These are phyloP conservation scores for Oncopodura yosiiana DNA, from an alignment of 1,140 invertebrate genomes.

Conservation along the genomic window DNA sequence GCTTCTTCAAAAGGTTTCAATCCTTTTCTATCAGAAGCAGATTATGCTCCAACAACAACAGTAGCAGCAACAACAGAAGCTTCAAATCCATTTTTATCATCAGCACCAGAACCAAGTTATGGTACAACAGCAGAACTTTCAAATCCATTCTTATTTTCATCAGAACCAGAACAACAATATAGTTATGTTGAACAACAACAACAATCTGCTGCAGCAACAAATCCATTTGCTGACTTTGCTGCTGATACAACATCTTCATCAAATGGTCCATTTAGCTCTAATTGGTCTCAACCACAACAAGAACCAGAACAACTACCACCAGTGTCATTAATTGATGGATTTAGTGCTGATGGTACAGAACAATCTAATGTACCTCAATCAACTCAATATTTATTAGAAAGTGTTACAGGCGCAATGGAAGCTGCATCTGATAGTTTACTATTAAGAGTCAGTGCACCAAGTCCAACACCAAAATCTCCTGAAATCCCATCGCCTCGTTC, in stretches of 20 bases:
- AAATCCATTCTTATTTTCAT: slow-evolving; percentile 24
- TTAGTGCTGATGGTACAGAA: slow-evolving; percentile 3
- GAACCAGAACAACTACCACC: not conserved
- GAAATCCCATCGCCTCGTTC: slow-evolving; percentile 73
- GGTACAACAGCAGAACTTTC: not conserved
- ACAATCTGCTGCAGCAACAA: slow-evolving; percentile 31
- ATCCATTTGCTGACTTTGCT: slow-evolving; percentile 36
- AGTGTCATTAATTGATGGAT: slow-evolving; percentile 2
- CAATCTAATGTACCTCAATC: slow-evolving; percentile 49
- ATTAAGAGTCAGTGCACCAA: slow-evolving; percentile 65
- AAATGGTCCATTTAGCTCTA: slow-evolving; percentile 10
- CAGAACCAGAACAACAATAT: not conserved
- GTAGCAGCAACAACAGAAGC: not conserved
- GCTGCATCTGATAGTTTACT: slow-evolving; percentile 71
- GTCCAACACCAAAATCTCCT: slow-evolving; percentile 53
- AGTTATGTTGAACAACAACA: not conserved
- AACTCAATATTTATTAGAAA: slow-evolving; percentile 72
- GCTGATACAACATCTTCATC: not conserved
- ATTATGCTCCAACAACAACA: slow-evolving; percentile 13
- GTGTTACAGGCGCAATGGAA: slow-evolving; percentile 77
- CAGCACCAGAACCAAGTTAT: not conserved
- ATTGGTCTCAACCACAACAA: not conserved
- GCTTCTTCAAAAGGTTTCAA: slow-evolving; percentile 41
- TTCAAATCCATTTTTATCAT: slow-evolving; percentile 29
- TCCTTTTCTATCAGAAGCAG: slow-evolving; percentile 56